Evolutionary conservation across 2,113 vertebrate species (phyloP), one percentile per base, ranked within the genome.

Genomic region (Saiga tatarica): DNA sequence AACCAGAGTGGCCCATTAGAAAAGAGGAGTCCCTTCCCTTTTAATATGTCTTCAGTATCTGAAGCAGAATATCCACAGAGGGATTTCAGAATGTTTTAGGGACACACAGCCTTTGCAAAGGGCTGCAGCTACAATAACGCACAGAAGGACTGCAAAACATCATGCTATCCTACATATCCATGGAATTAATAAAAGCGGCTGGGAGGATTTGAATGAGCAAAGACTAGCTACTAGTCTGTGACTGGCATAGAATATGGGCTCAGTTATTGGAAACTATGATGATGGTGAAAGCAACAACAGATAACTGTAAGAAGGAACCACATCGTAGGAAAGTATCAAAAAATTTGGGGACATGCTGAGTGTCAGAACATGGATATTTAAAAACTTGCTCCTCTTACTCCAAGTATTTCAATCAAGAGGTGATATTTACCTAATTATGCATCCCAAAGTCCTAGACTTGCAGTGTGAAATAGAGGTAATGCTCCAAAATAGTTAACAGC

Each of bases 1-100:
- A 50, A 92, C 71, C 6, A 83, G 67, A 19, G 2, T 16, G 1
- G 11, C 7, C 28, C 47, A 60, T 97, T 93, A 81, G 13, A 33
- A 79, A 94, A 21, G 3, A 67, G 6, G 1, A 76, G 59, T 95
- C 21, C 1, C 2, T 23, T 93, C 79, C 1, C 78, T 14, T 84
- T 97, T 62, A 33, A 1, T 12, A 60, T 30, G 62, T 52, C 60
- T 50, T 26, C 52, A 79, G 60, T 67, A 62, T 42, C 30, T 78
- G 76, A 94, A 97, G 64, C 5, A 88, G 30, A 53, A 85, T 5
- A 71, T 23, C 36, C 25, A 23, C 9, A 26, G 28, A 81, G 7
- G 4, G 19, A 81, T 57, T 84, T 90, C 74, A 88, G 91, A 87
- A 59, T 87, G 23, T 55, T 89, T 81, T 64, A 71, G 91, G 86